These are phyloP conservation scores for Parelbella ahira DNA, from an alignment of 2,888 invertebrate genomes.

Conservation along the genomic window DNA sequence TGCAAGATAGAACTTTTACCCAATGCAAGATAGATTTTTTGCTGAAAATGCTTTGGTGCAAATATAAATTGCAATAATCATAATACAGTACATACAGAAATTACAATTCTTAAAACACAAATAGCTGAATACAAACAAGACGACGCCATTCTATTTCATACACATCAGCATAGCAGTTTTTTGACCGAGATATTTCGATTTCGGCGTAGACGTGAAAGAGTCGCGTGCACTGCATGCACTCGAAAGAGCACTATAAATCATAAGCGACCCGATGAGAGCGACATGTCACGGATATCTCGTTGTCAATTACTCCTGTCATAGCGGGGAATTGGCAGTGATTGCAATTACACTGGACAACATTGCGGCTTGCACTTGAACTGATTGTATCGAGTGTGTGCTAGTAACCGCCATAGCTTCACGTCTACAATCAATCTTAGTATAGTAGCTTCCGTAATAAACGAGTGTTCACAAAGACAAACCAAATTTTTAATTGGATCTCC, in stretches of 20 bases:
- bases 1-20: too few relatives aligned
- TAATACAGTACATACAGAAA: too few relatives aligned
- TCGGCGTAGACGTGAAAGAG: constrained; percentile 49
- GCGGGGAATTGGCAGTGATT: constrained; percentile 30
- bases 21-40: too few relatives aligned
- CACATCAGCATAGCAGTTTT: constrained; percentile 54
- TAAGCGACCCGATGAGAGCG: constrained; percentile 25
- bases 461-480: too few relatives aligned
- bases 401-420: constrained; percentile 2
- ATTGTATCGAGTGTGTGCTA: constrained; percentile 15
- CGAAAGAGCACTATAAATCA: constrained; percentile 41
- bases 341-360: constrained; percentile 26
- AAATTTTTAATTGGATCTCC: too few relatives aligned
- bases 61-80: too few relatives aligned
- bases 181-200: constrained; percentile 56
- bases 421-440: background rate
- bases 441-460: too few relatives aligned
- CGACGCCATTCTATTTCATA: too few relatives aligned
- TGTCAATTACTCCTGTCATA: constrained; percentile 27
- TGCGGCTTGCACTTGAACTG: constrained; percentile 21
- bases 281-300: constrained; percentile 28
- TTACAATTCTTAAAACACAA: too few relatives aligned
- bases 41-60: too few relatives aligned
- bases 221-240: constrained; percentile 44
- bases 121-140: too few relatives aligned